phyloP scores from a whole-genome alignment of 1,140 invertebrate genomes.

The Pararge aegeria region DNA sequence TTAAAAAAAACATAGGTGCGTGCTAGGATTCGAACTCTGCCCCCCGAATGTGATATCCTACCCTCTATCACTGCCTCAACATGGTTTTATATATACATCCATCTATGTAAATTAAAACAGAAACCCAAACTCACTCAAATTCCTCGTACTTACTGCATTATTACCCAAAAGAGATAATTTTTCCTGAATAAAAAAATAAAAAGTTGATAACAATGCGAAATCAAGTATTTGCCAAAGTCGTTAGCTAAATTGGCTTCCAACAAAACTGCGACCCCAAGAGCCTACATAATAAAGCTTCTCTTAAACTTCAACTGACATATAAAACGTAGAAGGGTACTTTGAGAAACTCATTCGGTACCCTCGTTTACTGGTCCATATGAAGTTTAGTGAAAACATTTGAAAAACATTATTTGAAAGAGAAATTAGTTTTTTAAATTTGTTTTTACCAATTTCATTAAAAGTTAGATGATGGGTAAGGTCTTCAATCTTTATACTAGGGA shows the following conservation, averaged over 20 bases:
- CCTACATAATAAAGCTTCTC: not conserved
- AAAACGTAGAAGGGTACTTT: not conserved
- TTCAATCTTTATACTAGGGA: no score
- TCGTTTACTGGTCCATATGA: not conserved
- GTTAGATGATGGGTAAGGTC: no score
- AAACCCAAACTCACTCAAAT: no score
- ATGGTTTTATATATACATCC: no score
- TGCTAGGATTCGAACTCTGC: no score
- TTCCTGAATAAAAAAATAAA: not conserved
- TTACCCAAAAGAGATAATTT: not conserved
- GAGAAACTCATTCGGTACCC: not conserved
- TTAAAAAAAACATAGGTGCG: no score
- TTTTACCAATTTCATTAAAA: no score
- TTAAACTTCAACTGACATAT: not conserved
- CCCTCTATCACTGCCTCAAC: no score
- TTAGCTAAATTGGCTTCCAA: not conserved
- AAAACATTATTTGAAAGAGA: not conserved
- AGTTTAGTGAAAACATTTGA: not conserved
- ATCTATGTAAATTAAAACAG: no score
- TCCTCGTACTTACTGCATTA: no score
- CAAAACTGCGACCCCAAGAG: not conserved
- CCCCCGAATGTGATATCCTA: no score
- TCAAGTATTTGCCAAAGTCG: not conserved
- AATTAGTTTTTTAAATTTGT: not conserved
- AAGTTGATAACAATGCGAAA: not conserved